Evolutionary conservation across 1,140 invertebrate genomes (phyloP).

Genomic region (Marisa cornuarietis): DNA sequence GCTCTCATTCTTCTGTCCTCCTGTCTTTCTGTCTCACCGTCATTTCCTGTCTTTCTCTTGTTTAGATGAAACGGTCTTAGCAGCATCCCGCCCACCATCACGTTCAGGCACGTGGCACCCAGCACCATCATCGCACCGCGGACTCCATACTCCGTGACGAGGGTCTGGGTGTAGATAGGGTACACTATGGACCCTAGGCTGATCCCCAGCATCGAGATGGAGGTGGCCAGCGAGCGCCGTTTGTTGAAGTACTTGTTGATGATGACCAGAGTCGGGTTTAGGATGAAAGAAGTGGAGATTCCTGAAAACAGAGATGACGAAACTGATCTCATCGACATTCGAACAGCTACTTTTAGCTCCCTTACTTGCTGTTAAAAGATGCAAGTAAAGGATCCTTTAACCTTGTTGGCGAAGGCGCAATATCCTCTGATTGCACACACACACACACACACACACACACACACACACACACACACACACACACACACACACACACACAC

Average conservation of each 20-base stretch:
- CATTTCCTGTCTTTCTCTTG: neutral
- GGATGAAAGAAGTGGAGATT: conserved; percentile 24
- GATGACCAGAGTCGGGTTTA: conserved; percentile 35
- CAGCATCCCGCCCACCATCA: conserved; percentile 17
- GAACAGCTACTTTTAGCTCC: too few relatives aligned
- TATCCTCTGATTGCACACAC: too few relatives aligned
- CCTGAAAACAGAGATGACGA: too few relatives aligned
- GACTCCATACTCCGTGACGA: conserved; percentile 34
- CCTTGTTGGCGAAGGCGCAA: too few relatives aligned
- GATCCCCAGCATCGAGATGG: conserved; percentile 28
- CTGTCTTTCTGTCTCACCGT: too few relatives aligned
- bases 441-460: too few relatives aligned
- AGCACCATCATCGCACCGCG: conserved; percentile 73
- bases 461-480: too few relatives aligned
- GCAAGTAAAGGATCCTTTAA: too few relatives aligned
- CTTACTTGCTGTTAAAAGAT: too few relatives aligned
- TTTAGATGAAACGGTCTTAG: conserved; percentile 20
- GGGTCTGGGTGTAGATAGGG: conserved; percentile 30
- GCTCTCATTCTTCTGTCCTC: too few relatives aligned
- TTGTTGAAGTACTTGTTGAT: conserved; percentile 45
- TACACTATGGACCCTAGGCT: conserved; percentile 32
- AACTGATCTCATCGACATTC: too few relatives aligned
- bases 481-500: too few relatives aligned
- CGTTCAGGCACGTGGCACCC: conserved; percentile 68
- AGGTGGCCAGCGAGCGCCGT: conserved; percentile 35